Evolutionary conservation across 1,140 invertebrate species (phyloP), one percentile per base, ranked within the genome.

Genomic region (Drosophila erecta): DNA sequence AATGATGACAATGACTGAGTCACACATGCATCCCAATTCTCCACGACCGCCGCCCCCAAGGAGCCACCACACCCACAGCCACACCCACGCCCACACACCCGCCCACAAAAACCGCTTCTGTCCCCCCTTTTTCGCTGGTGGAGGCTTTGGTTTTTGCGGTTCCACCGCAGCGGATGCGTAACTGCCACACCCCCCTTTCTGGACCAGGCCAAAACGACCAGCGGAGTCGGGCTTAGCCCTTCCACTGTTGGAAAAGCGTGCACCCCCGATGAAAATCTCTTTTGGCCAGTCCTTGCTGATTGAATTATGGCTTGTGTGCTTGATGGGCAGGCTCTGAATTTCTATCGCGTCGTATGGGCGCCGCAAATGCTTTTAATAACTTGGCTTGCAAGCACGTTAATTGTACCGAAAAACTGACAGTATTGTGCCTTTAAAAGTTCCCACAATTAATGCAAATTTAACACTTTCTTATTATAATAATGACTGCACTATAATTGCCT

Each of bases 141-240:
- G 76, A 81, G 81, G 89, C 83, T 91, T 90, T 89, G 89, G 89
- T 91, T 91, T 87, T 85, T 91, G 89, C 79, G 89, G 89, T 91
- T 81, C 55, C 62, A 79, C 85, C 78, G 60, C 80, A 90, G 76
- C 80, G 80, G 80, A 83, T 76, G 71, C 80, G 76, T 76, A 33
- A 58, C 65, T 41, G n/a, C 7, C 17, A n/a, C 7, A 7, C 14
- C 22, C 14, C 3, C 22, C 20, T 33, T 46, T 60, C 8, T 6
- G 15, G 22, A 35, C 37, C 64, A 30, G 53, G 7, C 44, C 17
- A 11, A 15, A 69, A 57, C 55, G 61, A 44, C 47, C 65, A 53
- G 47, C 50, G 65, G 47, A 66, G 54, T 69, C 53, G 60, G 35
- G 50, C 35, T 40, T 41, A 44, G 64, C 17, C 35, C 5, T 43